Percentiles rank a stretch among this genome's conserved stretches.
Conservation (phyloP, 2,113 vertebrate genomes). For the Pseudonaja textilis region DNA sequence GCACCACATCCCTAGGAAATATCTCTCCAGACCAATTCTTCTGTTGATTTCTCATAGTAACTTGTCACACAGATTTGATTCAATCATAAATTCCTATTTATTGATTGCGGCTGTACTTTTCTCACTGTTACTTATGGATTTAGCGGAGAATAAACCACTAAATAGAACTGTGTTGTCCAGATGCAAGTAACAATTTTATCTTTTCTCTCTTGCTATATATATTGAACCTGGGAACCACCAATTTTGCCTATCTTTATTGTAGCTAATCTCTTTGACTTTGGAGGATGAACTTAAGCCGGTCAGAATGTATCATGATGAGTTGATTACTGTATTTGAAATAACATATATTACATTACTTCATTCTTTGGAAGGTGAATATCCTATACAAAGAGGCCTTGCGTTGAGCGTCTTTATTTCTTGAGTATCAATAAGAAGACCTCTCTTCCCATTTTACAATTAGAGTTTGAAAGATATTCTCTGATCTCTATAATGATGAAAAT, state of each 20-base stretch:
- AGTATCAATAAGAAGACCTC: not conserved
- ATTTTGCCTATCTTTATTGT: not conserved
- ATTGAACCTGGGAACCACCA: not conserved
- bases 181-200: not conserved
- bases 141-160: not conserved
- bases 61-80: not conserved
- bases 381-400: not conserved
- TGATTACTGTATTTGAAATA: not conserved
- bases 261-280: not conserved
- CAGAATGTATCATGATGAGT: not conserved
- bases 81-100: not conserved
- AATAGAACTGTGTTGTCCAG: not conserved
- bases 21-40: not conserved
- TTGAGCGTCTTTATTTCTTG: not conserved
- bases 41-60: not conserved
- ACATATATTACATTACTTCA: not conserved
- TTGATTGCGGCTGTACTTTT: not conserved
- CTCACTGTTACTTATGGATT: not conserved
- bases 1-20: not conserved
- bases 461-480: not conserved
- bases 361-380: not conserved
- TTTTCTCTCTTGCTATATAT: not conserved
- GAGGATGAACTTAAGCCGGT: not conserved
- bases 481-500: not conserved
- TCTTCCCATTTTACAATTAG: not conserved